Base-by-base conservation (phyloP, 2,888 invertebrate species). In the Lithophane ornitopus region DNA sequence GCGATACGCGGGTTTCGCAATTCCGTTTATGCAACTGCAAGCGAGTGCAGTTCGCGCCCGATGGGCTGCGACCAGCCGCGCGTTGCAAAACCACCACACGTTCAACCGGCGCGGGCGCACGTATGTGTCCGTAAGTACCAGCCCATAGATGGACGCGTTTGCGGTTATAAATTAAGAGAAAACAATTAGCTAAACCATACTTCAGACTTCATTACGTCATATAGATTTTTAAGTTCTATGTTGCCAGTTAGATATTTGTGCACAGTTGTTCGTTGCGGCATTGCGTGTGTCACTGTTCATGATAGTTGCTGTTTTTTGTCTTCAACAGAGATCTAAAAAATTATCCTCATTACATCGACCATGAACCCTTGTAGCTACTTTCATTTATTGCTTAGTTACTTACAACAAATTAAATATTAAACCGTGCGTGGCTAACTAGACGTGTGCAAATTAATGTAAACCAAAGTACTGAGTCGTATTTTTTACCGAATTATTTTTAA, bases 1-100 rank as follows among this genome's bases (percentile, higher is more conserved):
- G 95, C 95, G 95, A 95, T 96, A 93, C 93, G 89, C 79, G 59
- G 12, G 91, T 96, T 92, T 95, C 92, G 93, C 94, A 96, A 96
- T 88, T 78, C 80, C 79, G 89, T 95, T 96, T 95, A 96, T 96
- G 96, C 96, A 96, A 96, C 93, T 94, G 94, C 95, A 93, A 87
- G 91, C 91, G 92, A 94, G 92, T 95, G 95, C 95, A 94, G 92
- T 90, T 89, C 90, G 91, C 93, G 91, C 93, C 92, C 94, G 95
- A 95, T 94, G 95, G 95, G 92, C 94, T 92, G 90, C 90, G 91
- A 89, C 89, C 91, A 90, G 90, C 90, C 89, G 88, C 76, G 88
- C 67, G 88, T 95, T 96, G 95, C 95, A 94, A 95, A 93, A 95
- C 91, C 85, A 68, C 89, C 61, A 87, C 88, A 90, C 88, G 89